These are phyloP conservation scores for Andrena dorsata DNA, from an alignment of 2,888 invertebrate species.

Conservation along the genomic window DNA sequence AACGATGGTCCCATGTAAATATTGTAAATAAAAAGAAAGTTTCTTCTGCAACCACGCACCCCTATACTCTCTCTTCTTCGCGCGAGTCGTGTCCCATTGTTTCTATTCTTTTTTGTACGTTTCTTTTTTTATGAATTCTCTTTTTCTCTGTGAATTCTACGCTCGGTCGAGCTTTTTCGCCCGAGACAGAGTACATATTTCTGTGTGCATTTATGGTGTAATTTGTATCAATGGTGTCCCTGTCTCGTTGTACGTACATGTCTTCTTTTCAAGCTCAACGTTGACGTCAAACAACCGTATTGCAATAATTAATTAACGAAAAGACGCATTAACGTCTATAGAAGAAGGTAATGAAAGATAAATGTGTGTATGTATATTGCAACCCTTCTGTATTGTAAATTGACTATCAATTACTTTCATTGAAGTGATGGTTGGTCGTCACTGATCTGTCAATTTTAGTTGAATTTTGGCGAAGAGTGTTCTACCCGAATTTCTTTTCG, in stretches of 20 bases:
- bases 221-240: conserved; percentile 43
- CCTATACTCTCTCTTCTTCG: conserved; percentile 52
- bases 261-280: conserved; percentile 37
- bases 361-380: conserved; percentile 13
- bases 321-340: not conserved
- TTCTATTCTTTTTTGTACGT: conserved; percentile 36
- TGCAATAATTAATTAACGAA: not conserved
- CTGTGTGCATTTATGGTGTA: conserved; percentile 49
- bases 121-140: conserved; percentile 33
- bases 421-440: too few relatives aligned
- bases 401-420: not conserved
- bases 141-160: conserved; percentile 32
- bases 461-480: not conserved
- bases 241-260: conserved; percentile 33
- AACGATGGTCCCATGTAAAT: conserved; percentile 69
- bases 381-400: conserved; percentile 21
- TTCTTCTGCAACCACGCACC: conserved; percentile 59
- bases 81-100: conserved; percentile 76
- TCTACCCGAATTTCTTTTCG: not conserved
- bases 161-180: conserved; percentile 26
- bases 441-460: not conserved
- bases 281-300: conserved; percentile 39
- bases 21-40: conserved; percentile 78
- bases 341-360: not conserved
- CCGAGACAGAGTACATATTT: conserved; percentile 24